A percentile compares a stretch with the other conserved stretches of the same genome.
Conservation (phyloP, 2,888 invertebrate genomes). For the Gymnosoma rotundatum region DNA sequence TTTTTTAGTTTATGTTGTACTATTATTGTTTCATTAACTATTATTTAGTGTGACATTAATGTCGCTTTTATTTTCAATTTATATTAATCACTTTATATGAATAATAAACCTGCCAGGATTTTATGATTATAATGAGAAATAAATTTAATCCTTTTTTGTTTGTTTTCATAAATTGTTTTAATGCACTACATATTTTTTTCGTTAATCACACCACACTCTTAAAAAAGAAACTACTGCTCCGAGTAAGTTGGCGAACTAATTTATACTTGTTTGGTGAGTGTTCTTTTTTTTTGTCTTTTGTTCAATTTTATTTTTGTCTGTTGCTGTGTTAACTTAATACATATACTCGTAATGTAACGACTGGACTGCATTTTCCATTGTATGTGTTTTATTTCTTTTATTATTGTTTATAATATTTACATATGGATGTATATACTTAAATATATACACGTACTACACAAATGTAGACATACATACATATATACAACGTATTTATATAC, state of each 20-base stretch:
- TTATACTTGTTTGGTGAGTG: constrained; percentile 49
- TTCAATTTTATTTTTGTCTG: constrained; percentile 20
- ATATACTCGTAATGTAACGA: constrained; percentile 13
- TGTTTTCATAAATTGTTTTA: constrained; percentile 13
- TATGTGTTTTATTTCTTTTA: not conserved
- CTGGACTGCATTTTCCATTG: constrained; percentile 42
- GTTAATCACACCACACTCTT: constrained; percentile 36
- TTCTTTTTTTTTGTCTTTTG: constrained; percentile 16
- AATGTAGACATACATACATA: not conserved
- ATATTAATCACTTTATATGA: too few species aligned
- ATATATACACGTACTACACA: not conserved
- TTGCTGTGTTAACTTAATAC: constrained; percentile 44
- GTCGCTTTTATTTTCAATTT: too few species aligned
- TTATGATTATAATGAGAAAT: constrained; percentile 20
- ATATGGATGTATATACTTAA: not conserved
- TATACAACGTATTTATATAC: not conserved
- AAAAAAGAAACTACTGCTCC: constrained; percentile 27
- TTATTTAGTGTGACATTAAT: too few species aligned
- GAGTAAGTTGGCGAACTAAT: constrained; percentile 32
- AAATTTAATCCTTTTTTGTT: constrained; percentile 20
- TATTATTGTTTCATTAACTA: too few species aligned
- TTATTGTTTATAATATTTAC: constrained; percentile 4
- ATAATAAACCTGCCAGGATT: too few species aligned
- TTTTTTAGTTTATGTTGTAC: too few species aligned
- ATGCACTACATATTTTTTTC: constrained; percentile 52